phyloP scores from a whole-genome alignment of 2,113 vertebrate genomes.

The pig (Sus scrofa) region DNA sequence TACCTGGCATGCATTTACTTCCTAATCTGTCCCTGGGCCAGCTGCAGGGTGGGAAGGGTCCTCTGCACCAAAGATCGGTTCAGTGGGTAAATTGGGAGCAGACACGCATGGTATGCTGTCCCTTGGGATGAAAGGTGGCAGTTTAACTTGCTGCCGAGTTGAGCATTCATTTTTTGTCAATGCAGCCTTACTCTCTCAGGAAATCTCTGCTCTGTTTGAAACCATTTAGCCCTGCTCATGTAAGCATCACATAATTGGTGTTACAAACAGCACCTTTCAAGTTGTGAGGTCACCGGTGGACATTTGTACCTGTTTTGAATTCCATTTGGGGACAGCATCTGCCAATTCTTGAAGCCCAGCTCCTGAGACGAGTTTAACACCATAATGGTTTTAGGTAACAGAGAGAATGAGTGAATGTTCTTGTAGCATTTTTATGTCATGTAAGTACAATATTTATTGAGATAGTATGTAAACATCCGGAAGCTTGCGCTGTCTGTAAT shows the following conservation, averaged over 20 bases:
- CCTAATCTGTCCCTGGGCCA: background rate
- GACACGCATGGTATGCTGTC: accelerated
- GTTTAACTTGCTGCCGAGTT: accelerated
- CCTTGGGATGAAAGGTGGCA: background rate
- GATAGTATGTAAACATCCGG: background rate
- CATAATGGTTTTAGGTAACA: background rate
- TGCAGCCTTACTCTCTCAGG: accelerated
- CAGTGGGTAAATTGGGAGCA: too few relatives aligned
- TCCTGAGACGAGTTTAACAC: background rate
- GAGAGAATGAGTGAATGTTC: background rate
- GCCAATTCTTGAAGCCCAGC: background rate
- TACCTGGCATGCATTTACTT: accelerated
- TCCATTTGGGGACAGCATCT: background rate
- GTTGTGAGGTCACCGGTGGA: background rate
- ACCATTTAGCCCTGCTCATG: accelerated
- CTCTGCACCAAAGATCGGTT: accelerated
- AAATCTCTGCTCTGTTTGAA: accelerated
- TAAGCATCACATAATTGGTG: accelerated
- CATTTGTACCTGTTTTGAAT: background rate
- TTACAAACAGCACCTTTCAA: background rate
- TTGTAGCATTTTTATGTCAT: too few relatives aligned
- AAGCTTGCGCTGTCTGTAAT: too few relatives aligned
- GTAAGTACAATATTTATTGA: background rate
- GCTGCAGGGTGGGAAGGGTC: background rate
- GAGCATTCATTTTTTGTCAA: accelerated